Conservation (phyloP, 2,888 invertebrate species). For the Drosophila sordidula region DNA sequence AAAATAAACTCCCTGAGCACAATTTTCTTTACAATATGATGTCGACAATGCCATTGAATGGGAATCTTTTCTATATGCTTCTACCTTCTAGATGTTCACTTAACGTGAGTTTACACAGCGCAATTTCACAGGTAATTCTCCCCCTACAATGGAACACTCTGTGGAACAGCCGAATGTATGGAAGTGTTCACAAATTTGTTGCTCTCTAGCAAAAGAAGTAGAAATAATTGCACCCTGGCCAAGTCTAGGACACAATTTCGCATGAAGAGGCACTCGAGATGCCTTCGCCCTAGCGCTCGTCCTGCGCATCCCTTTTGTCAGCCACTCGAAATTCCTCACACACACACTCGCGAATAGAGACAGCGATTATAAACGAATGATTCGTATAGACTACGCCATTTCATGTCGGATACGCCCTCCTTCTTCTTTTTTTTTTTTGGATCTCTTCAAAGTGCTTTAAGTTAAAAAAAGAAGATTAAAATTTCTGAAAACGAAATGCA, state of each 20-base stretch:
- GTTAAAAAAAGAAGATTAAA: constrained; percentile 61
- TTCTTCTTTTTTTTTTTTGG: constrained; percentile 19
- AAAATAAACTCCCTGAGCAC: not conserved
- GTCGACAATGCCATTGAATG: not conserved
- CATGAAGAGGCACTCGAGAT: constrained; percentile 43
- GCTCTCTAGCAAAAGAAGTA: not conserved
- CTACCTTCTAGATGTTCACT: constrained; percentile 10
- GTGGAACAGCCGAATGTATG: not conserved
- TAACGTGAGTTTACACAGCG: constrained; percentile 3
- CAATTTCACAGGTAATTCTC: constrained; percentile 19
- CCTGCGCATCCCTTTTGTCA: constrained; percentile 38
- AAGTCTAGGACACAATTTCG: constrained; percentile 32
- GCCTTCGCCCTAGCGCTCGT: constrained; percentile 24
- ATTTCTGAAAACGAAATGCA: constrained; percentile 48
- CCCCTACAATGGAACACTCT: not conserved
- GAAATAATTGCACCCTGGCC: constrained; percentile 6
- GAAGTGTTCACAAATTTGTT: constrained; percentile 21
- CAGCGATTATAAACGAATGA: constrained; percentile 10
- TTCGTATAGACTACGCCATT: constrained; percentile 52
- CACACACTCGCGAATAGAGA: constrained; percentile 29
- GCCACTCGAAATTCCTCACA: constrained; percentile 59
- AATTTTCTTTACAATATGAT: constrained; percentile 3
- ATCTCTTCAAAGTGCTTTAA: constrained; percentile 36
- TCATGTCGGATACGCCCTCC: constrained; percentile 36
- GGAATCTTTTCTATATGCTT: not conserved